Evolutionary conservation across 2,888 invertebrate genomes (phyloP).

Genomic region (Petrolisthes cinctipes): DNA sequence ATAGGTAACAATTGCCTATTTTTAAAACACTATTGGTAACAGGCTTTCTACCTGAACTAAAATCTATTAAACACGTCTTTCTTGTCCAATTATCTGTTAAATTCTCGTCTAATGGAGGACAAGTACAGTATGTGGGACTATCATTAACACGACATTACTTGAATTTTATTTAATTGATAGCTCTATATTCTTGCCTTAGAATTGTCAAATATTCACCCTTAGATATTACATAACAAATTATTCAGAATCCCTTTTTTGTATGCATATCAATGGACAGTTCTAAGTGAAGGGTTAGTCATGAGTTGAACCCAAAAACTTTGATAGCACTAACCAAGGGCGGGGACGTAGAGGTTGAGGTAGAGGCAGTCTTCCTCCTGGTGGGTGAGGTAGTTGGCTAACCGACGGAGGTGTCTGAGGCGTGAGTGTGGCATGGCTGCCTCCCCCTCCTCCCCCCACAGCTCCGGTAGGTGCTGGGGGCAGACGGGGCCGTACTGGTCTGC

Average conservation of each 20-base stretch:
- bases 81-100: no score
- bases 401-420: slow-evolving; percentile 70
- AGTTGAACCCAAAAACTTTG: neutral
- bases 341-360: slow-evolving; percentile 66
- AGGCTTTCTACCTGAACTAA: no score
- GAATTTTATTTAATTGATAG: no score
- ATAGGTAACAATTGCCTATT: no score
- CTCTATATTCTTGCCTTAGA: no score
- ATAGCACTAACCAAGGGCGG: slow-evolving; percentile 58
- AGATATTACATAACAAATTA: neutral
- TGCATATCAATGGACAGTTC: neutral
- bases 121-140: no score
- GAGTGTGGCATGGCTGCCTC: slow-evolving; percentile 69
- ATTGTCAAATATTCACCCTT: neutral
- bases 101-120: no score
- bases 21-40: no score
- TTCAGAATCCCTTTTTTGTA: neutral
- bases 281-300: neutral
- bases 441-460: slow-evolving; percentile 66
- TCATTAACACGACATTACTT: no score
- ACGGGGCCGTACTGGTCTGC: slow-evolving; percentile 68
- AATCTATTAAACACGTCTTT: no score
- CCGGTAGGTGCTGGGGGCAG: slow-evolving; percentile 70
- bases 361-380: slow-evolving; percentile 68
- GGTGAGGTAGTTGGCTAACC: slow-evolving; percentile 69